Evolutionary conservation across 2,888 invertebrate species (phyloP).

Genomic region (Dyspetes luteomarginatus): DNA sequence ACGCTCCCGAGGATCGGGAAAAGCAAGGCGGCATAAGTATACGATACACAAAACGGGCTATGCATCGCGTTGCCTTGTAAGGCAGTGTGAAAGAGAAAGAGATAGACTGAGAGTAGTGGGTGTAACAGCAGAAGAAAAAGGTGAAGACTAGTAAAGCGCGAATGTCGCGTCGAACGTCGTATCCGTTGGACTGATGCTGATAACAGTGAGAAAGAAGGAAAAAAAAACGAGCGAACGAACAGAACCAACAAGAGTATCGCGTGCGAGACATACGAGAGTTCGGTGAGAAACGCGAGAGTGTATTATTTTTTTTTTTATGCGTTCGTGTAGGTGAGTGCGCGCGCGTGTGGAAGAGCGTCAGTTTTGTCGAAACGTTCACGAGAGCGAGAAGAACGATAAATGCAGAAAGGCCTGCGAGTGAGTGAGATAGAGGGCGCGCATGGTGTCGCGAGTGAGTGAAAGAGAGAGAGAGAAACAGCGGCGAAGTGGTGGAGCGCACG

Average conservation of each 20-base stretch:
- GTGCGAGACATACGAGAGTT: background rate
- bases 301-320: too few species aligned
- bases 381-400: conserved; percentile 9
- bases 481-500: conserved; percentile 46
- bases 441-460: conserved; percentile 2
- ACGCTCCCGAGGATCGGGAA: conserved; percentile 73
- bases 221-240: conserved; percentile 6
- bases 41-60: conserved; percentile 77
- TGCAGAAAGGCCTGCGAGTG: conserved; percentile 22
- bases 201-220: conserved; percentile 1
- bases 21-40: conserved; percentile 67
- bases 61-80: conserved; percentile 80
- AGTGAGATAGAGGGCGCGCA: conserved; percentile 16
- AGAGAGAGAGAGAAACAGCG: conserved; percentile 36
- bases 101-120: conserved; percentile 14
- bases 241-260: conserved; percentile 1
- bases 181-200: conserved; percentile 21
- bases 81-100: conserved; percentile 69
- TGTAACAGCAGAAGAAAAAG: conserved; percentile 19
- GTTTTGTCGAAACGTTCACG: conserved; percentile 51
- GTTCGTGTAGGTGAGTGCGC: conserved; percentile 37
- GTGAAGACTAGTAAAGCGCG: conserved; percentile 65
- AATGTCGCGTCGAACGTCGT: conserved; percentile 70
- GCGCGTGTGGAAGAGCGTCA: conserved; percentile 49
- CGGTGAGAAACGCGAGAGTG: conserved; percentile 8